A percentile compares a stretch with the other conserved stretches of the same genome.
These are phyloP conservation scores for Rhynchonycteris naso DNA, from an alignment of 2,797 vertebrate species.

Conservation along the genomic window DNA sequence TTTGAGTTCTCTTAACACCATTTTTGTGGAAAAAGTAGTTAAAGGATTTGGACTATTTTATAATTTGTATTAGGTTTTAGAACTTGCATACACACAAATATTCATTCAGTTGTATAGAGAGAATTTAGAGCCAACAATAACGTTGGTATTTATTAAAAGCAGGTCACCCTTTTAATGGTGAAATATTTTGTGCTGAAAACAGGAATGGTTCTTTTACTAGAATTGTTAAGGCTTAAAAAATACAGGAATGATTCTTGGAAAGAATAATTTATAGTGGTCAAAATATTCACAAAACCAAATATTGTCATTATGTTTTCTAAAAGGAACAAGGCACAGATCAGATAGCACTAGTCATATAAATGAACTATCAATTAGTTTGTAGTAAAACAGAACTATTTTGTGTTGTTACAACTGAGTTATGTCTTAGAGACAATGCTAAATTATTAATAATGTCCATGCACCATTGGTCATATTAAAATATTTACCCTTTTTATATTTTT, in stretches of 20 bases:
- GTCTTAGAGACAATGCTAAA: neutral
- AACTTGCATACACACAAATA: constrained; percentile 82
- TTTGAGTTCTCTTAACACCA: constrained; percentile 75
- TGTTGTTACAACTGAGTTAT: neutral
- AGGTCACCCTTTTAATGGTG: constrained; percentile 83
- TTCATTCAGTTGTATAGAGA: constrained; percentile 79
- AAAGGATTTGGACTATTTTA: constrained; percentile 83
- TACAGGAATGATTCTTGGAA: constrained; percentile 68
- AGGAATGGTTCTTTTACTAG: constrained; percentile 79
- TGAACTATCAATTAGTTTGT: neutral
- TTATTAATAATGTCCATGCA: constrained; percentile 47
- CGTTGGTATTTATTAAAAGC: constrained; percentile 84
- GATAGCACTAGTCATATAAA: neutral
- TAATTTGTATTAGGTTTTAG: constrained; percentile 82
- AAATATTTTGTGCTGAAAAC: constrained; percentile 82
- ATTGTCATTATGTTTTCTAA: constrained; percentile 16
- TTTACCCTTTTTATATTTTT: constrained; percentile 15
- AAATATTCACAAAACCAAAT: constrained; percentile 61
- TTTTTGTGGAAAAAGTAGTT: constrained; percentile 79
- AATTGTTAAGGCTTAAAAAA: constrained; percentile 72
- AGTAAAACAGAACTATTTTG: neutral
- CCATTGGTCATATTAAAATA: neutral
- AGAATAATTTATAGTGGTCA: constrained; percentile 65
- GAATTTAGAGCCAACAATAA: constrained; percentile 83
- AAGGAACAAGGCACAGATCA: neutral